These are phyloP conservation scores for Actinernus sp. DNA, from an alignment of 92 coral and sea anemone genomes.

Conservation along the genomic window DNA sequence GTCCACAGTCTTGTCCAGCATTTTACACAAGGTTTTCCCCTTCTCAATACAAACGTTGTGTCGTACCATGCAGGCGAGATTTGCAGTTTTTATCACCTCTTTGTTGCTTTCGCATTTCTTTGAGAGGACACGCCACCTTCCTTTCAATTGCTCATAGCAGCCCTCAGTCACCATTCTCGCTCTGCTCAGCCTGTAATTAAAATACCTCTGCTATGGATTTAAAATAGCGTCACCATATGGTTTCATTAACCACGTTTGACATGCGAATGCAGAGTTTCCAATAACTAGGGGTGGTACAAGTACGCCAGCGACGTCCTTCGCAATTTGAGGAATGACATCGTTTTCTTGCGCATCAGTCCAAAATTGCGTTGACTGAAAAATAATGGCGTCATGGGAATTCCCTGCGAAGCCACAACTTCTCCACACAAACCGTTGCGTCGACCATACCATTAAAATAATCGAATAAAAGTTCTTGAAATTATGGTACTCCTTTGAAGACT, in stretches of 20 bases:
- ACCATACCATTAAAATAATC: background rate
- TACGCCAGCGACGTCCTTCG: background rate
- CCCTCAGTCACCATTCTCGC: conserved; percentile 19
- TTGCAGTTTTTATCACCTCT: background rate
- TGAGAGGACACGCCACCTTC: conserved; percentile 7
- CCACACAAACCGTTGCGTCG: conserved; percentile 6
- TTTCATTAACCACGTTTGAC: conserved; percentile 7
- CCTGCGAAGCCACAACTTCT: conserved; percentile 1
- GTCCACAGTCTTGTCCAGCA: too few relatives aligned
- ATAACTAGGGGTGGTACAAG: conserved; percentile 10
- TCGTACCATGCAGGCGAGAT: background rate
- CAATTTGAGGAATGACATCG: background rate
- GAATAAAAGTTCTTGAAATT: conserved; percentile 5
- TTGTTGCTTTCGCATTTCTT: background rate
- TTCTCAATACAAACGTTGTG: conserved; percentile 13
- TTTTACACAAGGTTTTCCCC: too few relatives aligned
- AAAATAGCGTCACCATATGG: background rate
- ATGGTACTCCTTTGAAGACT: conserved; percentile 1
- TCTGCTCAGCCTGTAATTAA: conserved; percentile 9
- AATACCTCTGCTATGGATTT: background rate
- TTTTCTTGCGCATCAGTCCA: background rate
- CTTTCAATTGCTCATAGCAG: conserved; percentile 1
- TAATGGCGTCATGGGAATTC: conserved; percentile 9
- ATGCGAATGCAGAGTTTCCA: conserved; percentile 8
- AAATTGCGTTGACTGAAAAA: conserved; percentile 17